Base-by-base conservation (phyloP, 2,888 invertebrate genomes). In the Blomia tropicalis region DNA sequence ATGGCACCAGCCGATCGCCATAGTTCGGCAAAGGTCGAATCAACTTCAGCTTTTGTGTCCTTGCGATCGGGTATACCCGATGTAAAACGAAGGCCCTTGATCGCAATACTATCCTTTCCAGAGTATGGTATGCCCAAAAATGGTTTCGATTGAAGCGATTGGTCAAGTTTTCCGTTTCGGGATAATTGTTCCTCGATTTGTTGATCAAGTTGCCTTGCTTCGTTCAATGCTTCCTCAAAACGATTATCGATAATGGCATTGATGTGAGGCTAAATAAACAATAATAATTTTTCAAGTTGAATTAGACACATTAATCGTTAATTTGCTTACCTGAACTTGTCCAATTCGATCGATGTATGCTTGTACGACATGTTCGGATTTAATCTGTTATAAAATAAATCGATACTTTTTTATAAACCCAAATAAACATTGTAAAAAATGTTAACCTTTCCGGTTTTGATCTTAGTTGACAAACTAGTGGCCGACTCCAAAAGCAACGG, bases 201-300 rank as follows among this genome's bases (percentile, higher is more conserved):
- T 54, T 76, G 73, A 72, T 93, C 92, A 4, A 88, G 79, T 64
- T 78, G 75, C 63, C 77, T 77, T 0, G 92, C 91, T 69, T 90
- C 87, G 53, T 81, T 75, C 1, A 92, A 71, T 0, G 92, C 91
- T 3, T 79, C 82, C 7, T 81, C 78, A 71, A 82, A 92, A 60
- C 88, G 78, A 43, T 86, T 81, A 69, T 87, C 87, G 0, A 88
- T 85, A 0, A 92, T 79, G 0, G 88, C 84, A 75, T 92, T 92
- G 1, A 54, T 54, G 14, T 54, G 58, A 7, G 58, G 58, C 58
- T 58, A 53, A 53, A 25, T 11, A n/a, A 44, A 22, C 7, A 44
- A 44, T 11, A 22, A 44, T 54, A 19, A 54, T 11, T 56, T 27
- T 29, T 56, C 14, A 5, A 19, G 36, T 36, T 36, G 17, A 7